Percentiles rank a stretch among this genome's conserved stretches.
Evolutionary conservation across 2,797 vertebrate species (phyloP).

Genomic region (Carapus acus): DNA sequence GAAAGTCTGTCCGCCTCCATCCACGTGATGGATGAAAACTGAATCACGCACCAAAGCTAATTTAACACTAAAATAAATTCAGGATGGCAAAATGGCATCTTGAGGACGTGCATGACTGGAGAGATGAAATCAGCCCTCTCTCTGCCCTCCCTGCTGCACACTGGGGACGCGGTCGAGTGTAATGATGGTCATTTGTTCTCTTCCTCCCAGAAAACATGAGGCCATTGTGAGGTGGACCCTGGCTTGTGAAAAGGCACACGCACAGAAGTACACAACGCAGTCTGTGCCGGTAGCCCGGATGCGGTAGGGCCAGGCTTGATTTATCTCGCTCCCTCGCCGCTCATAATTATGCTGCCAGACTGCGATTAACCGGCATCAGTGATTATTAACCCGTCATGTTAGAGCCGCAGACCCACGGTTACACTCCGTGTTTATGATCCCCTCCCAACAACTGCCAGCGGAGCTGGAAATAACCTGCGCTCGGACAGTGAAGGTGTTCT

Average conservation of each 20-base stretch:
- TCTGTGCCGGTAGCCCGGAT: conserved; percentile 14
- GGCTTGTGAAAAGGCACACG: conserved; percentile 6
- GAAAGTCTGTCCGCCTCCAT: conserved; percentile 11
- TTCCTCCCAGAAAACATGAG: conserved; percentile 14
- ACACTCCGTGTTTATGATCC: conserved; percentile 18
- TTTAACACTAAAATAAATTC: too few relatives aligned
- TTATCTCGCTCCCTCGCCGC: conserved; percentile 30
- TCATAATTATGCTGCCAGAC: conserved; percentile 51
- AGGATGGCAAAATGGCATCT: too few relatives aligned
- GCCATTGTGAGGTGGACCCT: conserved; percentile 7
- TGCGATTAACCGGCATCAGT: conserved; percentile 29
- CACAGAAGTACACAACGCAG: conserved; percentile 20
- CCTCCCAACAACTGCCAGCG: background rate
- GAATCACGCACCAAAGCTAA: background rate
- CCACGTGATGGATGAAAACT: conserved; percentile 9
- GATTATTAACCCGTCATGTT: conserved; percentile 33
- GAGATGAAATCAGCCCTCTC: background rate
- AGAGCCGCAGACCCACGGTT: conserved; percentile 11
- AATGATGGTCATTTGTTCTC: conserved; percentile 29
- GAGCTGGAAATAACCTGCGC: conserved; percentile 14
- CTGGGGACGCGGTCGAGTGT: background rate
- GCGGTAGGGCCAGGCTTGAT: too few relatives aligned
- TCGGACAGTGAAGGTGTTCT: too few relatives aligned
- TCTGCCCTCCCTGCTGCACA: background rate
- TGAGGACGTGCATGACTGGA: background rate